A percentile compares a stretch with the other conserved stretches of the same genome.
Conservation (phyloP, 2,888 invertebrate species). For the Drosophila kanekoi region DNA sequence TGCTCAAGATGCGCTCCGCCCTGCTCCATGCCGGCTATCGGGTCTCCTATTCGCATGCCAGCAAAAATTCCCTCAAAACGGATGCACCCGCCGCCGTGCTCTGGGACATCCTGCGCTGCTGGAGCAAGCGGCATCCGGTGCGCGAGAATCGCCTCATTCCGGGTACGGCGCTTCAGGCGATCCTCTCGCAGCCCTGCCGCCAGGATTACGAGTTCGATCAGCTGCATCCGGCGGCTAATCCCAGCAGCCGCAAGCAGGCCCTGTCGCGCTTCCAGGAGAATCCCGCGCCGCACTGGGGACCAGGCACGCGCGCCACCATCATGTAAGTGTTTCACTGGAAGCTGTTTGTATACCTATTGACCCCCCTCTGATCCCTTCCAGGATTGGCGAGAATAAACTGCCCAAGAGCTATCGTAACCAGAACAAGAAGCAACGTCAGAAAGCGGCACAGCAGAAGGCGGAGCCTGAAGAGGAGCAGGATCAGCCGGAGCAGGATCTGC, state of each 20-base stretch:
- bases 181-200: conserved; percentile 87
- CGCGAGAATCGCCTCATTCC: conserved; percentile 87
- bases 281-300: conserved; percentile 96
- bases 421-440: conserved; percentile 87
- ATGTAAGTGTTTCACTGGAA: conserved; percentile 87
- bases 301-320: conserved; percentile 92
- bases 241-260: conserved; percentile 90
- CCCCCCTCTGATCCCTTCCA: conserved; percentile 64
- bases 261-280: conserved; percentile 94
- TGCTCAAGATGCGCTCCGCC: conserved; percentile 92
- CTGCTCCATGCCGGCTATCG: conserved; percentile 94
- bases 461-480: neutral
- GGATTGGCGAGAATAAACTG: conserved; percentile 88
- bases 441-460: conserved; percentile 29
- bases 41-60: conserved; percentile 96
- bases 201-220: conserved; percentile 85
- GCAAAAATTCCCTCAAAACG: conserved; percentile 95
- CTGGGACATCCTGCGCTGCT: conserved; percentile 96
- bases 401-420: conserved; percentile 89
- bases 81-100: conserved; percentile 93
- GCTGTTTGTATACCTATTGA: neutral
- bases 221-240: conserved; percentile 90
- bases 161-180: conserved; percentile 83
- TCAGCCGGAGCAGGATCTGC: neutral
- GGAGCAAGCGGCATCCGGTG: conserved; percentile 90